These are phyloP conservation scores for Chaitophorus viminalis DNA, from an alignment of 2,888 invertebrate species.

Conservation along the genomic window DNA sequence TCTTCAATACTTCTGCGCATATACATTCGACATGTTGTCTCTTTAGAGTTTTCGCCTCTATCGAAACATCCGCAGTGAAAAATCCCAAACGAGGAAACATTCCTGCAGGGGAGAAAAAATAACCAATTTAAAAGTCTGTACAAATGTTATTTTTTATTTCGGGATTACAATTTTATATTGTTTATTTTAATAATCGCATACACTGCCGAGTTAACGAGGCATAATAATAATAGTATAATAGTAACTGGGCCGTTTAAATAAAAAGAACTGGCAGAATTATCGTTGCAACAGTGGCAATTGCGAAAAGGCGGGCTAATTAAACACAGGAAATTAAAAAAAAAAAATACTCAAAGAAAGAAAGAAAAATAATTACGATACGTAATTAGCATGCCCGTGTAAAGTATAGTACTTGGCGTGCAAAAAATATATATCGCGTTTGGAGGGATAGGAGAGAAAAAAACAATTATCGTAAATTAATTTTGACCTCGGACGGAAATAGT, in stretches of 20 bases:
- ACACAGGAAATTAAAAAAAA: constrained; percentile 60
- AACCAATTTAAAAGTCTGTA: constrained; percentile 58
- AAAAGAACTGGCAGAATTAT: constrained; percentile 55
- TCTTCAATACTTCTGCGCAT: constrained; percentile 35
- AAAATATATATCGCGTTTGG: constrained; percentile 40
- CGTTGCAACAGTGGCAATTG: constrained; percentile 46
- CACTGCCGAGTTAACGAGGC: constrained; percentile 56
- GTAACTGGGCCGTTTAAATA: constrained; percentile 47
- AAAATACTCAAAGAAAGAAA: constrained; percentile 50
- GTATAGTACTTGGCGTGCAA: constrained; percentile 45
- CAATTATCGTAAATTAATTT: constrained; percentile 61
- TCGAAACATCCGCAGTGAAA: constrained; percentile 54
- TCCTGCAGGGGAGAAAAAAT: constrained; percentile 14
- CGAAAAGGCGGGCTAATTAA: constrained; percentile 55
- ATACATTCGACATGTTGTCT: constrained; percentile 46
- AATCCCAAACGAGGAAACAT: constrained; percentile 53
- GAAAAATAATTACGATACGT: constrained; percentile 60
- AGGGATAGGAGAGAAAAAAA: constrained; percentile 37
- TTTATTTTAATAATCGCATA: constrained; percentile 59
- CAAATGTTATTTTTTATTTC: constrained; percentile 59
- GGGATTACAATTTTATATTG: constrained; percentile 58
- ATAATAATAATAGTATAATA: constrained; percentile 54
- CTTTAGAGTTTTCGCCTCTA: constrained; percentile 41
- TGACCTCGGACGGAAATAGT: constrained; percentile 54
- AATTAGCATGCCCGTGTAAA: constrained; percentile 51